Evolutionary conservation across 2,888 invertebrate species (phyloP), one percentile per base, ranked within the genome.

Genomic region (Strigamia maritima): DNA sequence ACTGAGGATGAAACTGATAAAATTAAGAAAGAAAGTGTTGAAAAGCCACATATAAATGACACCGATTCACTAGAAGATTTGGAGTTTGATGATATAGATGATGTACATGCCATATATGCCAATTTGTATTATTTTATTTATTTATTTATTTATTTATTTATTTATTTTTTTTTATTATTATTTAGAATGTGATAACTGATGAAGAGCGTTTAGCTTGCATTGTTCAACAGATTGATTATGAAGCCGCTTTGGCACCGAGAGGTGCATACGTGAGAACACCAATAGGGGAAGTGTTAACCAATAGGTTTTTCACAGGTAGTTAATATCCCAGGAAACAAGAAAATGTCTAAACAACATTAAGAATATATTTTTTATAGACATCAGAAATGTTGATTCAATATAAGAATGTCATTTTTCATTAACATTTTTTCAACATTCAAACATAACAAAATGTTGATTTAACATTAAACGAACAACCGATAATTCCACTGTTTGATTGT

Each of bases 201-300:
- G 94, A 94, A 84, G 91, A 90, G 82, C 90, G 94, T n/a, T 84
- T 94, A 40, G 89, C 93, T 0, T 91, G 92, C 0, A 90, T 90
- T 0, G 89, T 94, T 10, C 88, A 90, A 82, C 88, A 90, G 65
- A 92, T 94, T 77, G 91, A 90, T 81, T 90, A 92, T 49, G 93
- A 96, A 85, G 91, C 91, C 0, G 90, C 91, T 76, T 87, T 94
- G 35, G 90, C 94, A 79, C 95, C 95, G 2, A 89, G 95, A 80
- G 94, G 93, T 1, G 92, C 91, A 24, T 89, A 93, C 79, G 90
- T 93, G 82, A 92, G 92, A 84, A 89, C 90, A 82, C 90, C 92
- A 0, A 91, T 91, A 83, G 93, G 93, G 0, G 89, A 90, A 74
- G 89, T 92, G 0, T 89, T 92, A 38, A 90, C 91, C 81, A 95